Base-by-base conservation (phyloP, 2,113 vertebrate genomes). In the Apodemus sylvaticus region DNA sequence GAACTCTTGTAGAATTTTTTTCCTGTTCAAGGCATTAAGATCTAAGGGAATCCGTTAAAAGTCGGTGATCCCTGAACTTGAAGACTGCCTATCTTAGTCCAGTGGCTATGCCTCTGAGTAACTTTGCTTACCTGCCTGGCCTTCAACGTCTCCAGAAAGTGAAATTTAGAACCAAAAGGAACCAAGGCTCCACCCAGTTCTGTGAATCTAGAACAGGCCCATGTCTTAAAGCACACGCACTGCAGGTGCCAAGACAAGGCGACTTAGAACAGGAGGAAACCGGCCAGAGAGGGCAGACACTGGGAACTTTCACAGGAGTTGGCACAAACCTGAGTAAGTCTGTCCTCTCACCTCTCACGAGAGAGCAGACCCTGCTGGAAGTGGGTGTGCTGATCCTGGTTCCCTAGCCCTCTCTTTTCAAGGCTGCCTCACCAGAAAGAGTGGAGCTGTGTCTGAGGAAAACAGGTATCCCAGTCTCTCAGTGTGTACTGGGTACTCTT, bases 121-220 rank as follows among this genome's bases (percentile, higher is more conserved):
- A 71, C 34, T 85, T 39, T 9, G 58, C 29, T 71, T 26, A 45
- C 34, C 26, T 60, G 42, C 24, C 29, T 74, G 48, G 22, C 5
- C 39, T 20, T 34, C 19, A 0, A 53, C 22, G 48, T 73, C 64
- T 90, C 10, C 58, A 55, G 4, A n/a, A 85, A 73, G 29, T 51
- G 86, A 19, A 34, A 51, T 9, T 81, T 74, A 89, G 93, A 71
- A 82, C 6, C 42, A 66, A 19, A 39, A 0, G 45, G 74, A 12
- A 76, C 20, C 36, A 66, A 71, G 39, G 36, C 22, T 73, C n/a
- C 36, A 19, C 86, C 20, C 13, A 73, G 55, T 62, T 45, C 83
- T 64, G 29, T 9, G 85, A n/a, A 93, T 95, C 95, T 92, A 86
- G 94, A 95, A 81, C 5, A 58, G 48, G n/a, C 12, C 5, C 4